phyloP scores from a whole-genome alignment of 2,113 vertebrate genomes.

The Cromileptes altivelis region DNA sequence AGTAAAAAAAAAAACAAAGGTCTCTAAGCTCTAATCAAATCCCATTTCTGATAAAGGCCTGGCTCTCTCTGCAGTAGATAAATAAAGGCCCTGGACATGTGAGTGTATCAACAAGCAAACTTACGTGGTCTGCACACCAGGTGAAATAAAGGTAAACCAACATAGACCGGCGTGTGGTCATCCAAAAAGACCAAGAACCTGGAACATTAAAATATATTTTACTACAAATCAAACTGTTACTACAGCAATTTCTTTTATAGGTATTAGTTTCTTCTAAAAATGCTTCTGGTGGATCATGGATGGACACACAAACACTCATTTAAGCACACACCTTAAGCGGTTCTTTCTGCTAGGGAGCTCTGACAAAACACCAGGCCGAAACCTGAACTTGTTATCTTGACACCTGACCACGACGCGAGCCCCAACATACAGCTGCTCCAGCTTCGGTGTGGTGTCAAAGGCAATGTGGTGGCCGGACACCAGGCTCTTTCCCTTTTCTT shows the following conservation, averaged over 20 bases:
- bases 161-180: slow-evolving; percentile 88
- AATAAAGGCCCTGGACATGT: background rate
- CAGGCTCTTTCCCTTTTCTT: slow-evolving; percentile 91
- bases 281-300: background rate
- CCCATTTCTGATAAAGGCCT: background rate
- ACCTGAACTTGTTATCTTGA: slow-evolving; percentile 88
- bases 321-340: slow-evolving; percentile 86
- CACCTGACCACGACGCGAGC: slow-evolving; percentile 91
- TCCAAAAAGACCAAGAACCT: slow-evolving; percentile 97
- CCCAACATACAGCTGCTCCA: slow-evolving; percentile 89
- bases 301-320: background rate
- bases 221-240: background rate
- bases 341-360: slow-evolving; percentile 95
- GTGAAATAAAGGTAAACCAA: slow-evolving; percentile 89
- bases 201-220: slow-evolving; percentile 38
- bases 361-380: slow-evolving; percentile 89
- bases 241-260: background rate
- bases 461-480: slow-evolving; percentile 94
- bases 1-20: background rate
- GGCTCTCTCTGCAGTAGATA: background rate
- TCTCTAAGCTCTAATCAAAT: background rate
- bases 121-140: slow-evolving; percentile 91
- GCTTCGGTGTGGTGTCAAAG: slow-evolving; percentile 84
- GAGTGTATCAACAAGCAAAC: slow-evolving; percentile 49
- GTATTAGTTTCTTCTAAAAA: background rate